A percentile compares a stretch with the other conserved stretches of the same genome.
These are phyloP conservation scores for Darevskia nairensis DNA, from an alignment of 2,797 vertebrate species.

Conservation along the genomic window DNA sequence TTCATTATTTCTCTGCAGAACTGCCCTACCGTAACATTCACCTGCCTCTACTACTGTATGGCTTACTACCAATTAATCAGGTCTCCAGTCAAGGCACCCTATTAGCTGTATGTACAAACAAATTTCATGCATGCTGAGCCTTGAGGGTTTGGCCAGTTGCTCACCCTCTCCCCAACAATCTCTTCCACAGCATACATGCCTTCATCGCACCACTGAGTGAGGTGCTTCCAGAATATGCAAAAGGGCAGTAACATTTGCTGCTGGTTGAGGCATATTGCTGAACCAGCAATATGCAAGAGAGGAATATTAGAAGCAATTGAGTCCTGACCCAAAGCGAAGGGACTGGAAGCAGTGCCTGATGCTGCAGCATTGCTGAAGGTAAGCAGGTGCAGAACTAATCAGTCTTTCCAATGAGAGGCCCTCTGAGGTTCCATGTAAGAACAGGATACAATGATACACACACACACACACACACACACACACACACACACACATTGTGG, in stretches of 20 bases:
- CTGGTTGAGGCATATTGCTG: background rate
- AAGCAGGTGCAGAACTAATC: background rate
- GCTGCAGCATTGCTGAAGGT: background rate
- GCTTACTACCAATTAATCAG: background rate
- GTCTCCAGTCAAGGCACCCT: background rate
- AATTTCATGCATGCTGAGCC: background rate
- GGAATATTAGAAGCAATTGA: background rate
- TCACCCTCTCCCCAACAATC: background rate
- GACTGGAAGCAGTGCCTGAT: background rate
- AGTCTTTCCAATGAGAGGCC: background rate
- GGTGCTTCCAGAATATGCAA: background rate
- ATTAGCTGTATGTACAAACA: background rate
- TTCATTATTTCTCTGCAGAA: conserved; percentile 12
- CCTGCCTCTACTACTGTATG: background rate
- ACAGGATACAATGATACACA: background rate
- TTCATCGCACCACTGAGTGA: background rate
- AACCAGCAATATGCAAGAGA: background rate
- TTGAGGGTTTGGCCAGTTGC: background rate
- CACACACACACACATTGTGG: background rate
- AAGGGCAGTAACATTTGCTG: background rate
- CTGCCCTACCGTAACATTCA: background rate
- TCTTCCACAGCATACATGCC: background rate
- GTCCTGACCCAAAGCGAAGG: too few relatives aligned
- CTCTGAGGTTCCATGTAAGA: background rate
- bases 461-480: background rate